phyloP scores from a whole-genome alignment of 2,888 invertebrate species.

The Drosophila prolongata region DNA sequence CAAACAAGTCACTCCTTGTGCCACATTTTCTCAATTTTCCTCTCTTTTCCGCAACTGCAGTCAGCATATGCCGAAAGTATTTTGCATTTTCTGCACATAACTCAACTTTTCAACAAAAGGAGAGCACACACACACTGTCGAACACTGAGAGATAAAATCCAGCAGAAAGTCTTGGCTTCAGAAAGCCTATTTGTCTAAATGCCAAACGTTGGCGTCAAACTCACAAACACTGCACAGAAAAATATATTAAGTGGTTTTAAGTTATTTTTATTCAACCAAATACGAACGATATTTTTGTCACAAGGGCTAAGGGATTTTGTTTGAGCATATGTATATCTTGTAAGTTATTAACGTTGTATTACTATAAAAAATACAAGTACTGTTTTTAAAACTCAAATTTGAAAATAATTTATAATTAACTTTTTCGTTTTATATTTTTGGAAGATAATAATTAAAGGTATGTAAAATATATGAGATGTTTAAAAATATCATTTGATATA shows the following conservation, averaged over 20 bases:
- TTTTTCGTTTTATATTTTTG: too few relatives aligned
- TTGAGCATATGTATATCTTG: too few relatives aligned
- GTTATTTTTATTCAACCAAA: neutral
- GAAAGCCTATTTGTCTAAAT: constrained; percentile 60
- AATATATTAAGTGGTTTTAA: neutral
- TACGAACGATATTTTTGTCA: too few relatives aligned
- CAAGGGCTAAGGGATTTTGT: too few relatives aligned
- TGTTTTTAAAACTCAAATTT: too few relatives aligned
- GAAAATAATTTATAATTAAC: too few relatives aligned
- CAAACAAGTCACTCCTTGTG: constrained; percentile 24
- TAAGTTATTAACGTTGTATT: too few relatives aligned
- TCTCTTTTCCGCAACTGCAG: constrained; percentile 18
- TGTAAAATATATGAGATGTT: too few relatives aligned
- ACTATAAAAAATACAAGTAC: too few relatives aligned
- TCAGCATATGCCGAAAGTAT: constrained; percentile 20
- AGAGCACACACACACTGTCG: constrained; percentile 17
- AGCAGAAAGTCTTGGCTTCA: constrained; percentile 27
- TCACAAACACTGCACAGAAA: constrained; percentile 1
- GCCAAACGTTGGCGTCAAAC: constrained; percentile 43
- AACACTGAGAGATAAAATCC: constrained; percentile 23
- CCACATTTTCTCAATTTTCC: neutral
- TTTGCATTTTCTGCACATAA: constrained; percentile 67
- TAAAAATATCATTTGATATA: neutral
- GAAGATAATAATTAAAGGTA: too few relatives aligned
- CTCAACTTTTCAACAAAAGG: constrained; percentile 48